Conservation (phyloP, 2,113 vertebrate species). For the Arizona elegans region DNA sequence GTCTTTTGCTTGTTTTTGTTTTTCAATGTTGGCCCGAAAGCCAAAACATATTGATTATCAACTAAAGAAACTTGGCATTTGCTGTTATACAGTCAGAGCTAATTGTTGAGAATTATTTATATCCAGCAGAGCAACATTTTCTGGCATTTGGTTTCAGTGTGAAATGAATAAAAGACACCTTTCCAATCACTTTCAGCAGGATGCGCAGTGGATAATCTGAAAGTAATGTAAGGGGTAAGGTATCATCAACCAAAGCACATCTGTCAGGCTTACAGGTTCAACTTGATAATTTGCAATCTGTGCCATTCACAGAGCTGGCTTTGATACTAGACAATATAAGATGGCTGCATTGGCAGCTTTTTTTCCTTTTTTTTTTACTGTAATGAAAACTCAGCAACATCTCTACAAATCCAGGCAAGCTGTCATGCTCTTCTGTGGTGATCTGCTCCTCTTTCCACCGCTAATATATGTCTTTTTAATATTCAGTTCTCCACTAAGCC, state of each 20-base stretch:
- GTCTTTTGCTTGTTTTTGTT: neutral
- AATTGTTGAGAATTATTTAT: slow-evolving; percentile 70
- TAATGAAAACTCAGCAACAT: neutral
- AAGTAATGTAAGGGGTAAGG: slow-evolving; percentile 53
- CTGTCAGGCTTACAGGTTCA: slow-evolving; percentile 60
- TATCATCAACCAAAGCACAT: slow-evolving; percentile 55
- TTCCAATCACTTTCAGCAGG: slow-evolving; percentile 56
- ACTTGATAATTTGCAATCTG: slow-evolving; percentile 49
- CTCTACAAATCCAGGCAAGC: neutral
- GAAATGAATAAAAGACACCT: slow-evolving; percentile 68
- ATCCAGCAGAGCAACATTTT: slow-evolving; percentile 63
- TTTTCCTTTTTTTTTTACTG: neutral
- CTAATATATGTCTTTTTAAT: neutral
- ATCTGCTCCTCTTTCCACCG: neutral
- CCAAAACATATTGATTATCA: slow-evolving; percentile 64
- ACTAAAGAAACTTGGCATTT: slow-evolving; percentile 65
- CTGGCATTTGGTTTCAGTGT: slow-evolving; percentile 57
- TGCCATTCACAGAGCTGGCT: slow-evolving; percentile 23
- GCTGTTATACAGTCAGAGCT: slow-evolving; percentile 60
- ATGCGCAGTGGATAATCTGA: slow-evolving; percentile 53
- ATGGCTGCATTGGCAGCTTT: neutral
- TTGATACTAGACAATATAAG: neutral
- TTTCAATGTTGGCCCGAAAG: slow-evolving; percentile 50
- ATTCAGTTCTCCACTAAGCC: neutral
- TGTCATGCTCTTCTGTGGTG: neutral